Conservation (phyloP, 2,113 vertebrate genomes). For the Lepus americanus region DNA sequence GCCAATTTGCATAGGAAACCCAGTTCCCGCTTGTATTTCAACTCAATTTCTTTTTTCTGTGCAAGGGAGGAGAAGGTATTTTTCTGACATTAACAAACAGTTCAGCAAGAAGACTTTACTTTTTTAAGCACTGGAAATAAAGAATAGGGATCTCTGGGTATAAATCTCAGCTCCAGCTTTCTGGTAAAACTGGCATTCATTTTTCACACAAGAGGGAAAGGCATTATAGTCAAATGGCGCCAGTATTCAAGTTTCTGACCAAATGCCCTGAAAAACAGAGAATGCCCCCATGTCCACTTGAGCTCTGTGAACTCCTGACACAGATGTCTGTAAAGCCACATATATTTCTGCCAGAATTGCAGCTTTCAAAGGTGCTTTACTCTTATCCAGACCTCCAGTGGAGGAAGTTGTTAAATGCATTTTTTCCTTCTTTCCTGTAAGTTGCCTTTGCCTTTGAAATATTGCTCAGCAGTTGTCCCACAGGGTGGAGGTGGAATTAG, state of each 20-base stretch:
- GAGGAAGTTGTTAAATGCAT: constrained; percentile 68
- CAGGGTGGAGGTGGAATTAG: constrained; percentile 85
- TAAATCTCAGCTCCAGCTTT: constrained; percentile 19
- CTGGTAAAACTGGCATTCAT: not conserved
- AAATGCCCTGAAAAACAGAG: not conserved
- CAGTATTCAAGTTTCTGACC: constrained; percentile 4
- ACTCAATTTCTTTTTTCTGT: not conserved
- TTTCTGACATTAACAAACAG: constrained; percentile 20
- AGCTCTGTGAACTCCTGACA: not conserved
- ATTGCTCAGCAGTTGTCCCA: constrained; percentile 82
- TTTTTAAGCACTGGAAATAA: constrained; percentile 1
- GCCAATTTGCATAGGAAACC: not conserved
- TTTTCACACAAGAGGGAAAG: not conserved
- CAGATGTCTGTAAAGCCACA: constrained; percentile 1
- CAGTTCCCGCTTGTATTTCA: not conserved
- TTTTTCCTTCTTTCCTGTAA: constrained; percentile 71
- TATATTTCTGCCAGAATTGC: constrained; percentile 50
- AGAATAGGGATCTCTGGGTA: not conserved
- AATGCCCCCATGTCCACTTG: not conserved
- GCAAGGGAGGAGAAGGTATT: constrained; percentile 1
- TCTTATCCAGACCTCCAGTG: constrained; percentile 81
- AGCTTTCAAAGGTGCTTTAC: not conserved
- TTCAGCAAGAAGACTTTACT: not conserved
- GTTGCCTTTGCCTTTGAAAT: constrained; percentile 83
- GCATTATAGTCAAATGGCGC: not conserved